Evolutionary conservation across 1,140 invertebrate species (phyloP).

Genomic region (Cataglyphis hispanica): DNA sequence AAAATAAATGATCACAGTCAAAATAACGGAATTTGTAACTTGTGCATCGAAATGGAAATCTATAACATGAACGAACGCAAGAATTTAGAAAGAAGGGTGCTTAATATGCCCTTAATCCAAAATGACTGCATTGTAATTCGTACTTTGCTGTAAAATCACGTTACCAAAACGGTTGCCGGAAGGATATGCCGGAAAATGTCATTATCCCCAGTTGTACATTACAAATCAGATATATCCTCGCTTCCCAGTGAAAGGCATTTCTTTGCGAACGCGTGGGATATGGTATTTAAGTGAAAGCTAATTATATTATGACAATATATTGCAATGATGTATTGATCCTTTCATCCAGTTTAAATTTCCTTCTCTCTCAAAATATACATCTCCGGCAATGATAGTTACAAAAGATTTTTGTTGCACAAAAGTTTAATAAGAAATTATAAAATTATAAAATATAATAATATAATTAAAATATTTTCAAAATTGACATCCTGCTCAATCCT

Average conservation of each 20-base stretch:
- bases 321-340: neutral
- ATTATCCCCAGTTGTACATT: neutral
- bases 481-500: neutral
- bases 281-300: constrained; percentile 26
- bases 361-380: neutral
- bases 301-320: neutral
- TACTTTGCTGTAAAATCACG: neutral
- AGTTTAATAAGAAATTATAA: neutral
- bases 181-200: neutral
- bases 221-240: neutral
- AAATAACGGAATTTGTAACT: neutral
- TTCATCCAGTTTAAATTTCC: neutral
- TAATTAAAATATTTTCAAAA: neutral
- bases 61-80: neutral
- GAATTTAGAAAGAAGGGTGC: neutral
- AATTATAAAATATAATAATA: no score
- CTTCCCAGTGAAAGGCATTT: constrained; percentile 43
- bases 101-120: constrained; percentile 64
- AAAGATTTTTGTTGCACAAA: neutral
- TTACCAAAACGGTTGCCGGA: neutral
- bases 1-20: neutral
- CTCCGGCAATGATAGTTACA: neutral
- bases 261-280: constrained; percentile 3
- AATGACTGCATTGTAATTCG: neutral
- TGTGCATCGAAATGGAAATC: neutral